These are phyloP conservation scores for Gymnothorax javanicus DNA, from an alignment of 2,797 vertebrate genomes.

Conservation along the genomic window DNA sequence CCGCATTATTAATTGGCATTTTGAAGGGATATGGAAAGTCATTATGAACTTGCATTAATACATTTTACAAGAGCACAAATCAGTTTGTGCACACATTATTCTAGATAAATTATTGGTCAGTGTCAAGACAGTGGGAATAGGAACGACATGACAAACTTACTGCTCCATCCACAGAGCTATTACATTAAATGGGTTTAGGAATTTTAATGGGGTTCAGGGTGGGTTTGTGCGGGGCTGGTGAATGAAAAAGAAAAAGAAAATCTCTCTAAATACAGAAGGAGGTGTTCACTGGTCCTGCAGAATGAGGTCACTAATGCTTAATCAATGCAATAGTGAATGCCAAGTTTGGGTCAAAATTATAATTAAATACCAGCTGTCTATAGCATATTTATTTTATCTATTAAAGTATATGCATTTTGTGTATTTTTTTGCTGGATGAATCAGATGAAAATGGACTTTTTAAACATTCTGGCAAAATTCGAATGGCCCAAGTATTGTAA, in stretches of 20 bases:
- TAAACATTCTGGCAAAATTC: neutral
- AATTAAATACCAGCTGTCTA: neutral
- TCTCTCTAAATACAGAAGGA: neutral
- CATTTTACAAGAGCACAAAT: slow-evolving; percentile 22
- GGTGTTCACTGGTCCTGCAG: neutral
- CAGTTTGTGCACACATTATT: slow-evolving; percentile 15
- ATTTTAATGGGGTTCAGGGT: neutral
- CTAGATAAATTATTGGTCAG: slow-evolving; percentile 17
- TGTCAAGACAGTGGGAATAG: slow-evolving; percentile 17
- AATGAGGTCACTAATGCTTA: neutral
- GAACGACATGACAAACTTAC: neutral
- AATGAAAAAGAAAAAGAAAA: neutral
- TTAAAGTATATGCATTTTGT: neutral
- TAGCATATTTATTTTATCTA: neutral
- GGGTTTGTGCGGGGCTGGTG: neutral
- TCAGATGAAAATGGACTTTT: neutral
- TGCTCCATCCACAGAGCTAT: neutral
- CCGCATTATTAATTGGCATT: slow-evolving; percentile 24
- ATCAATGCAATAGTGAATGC: neutral
- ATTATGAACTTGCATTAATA: slow-evolving; percentile 22
- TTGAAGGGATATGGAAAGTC: slow-evolving; percentile 22
- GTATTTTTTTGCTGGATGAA: neutral
- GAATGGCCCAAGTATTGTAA: neutral
- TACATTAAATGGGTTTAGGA: neutral
- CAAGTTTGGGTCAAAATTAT: neutral